Conservation (phyloP, 2,113 vertebrate species). For the Psilopsiagon aurifrons region DNA sequence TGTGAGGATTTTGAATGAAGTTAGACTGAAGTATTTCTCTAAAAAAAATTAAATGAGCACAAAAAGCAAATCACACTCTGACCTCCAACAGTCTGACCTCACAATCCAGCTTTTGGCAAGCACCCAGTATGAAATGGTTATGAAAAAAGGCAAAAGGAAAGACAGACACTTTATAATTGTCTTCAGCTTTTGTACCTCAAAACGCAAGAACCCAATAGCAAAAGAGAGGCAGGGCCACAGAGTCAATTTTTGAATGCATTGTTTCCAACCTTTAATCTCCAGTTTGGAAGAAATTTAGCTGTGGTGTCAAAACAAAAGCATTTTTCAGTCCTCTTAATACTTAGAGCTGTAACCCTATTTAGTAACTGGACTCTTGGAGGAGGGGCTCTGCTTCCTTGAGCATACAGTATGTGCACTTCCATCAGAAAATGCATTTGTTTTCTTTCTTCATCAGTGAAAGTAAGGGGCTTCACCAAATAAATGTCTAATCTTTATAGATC, state of each 20-base stretch:
- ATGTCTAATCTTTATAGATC: background rate
- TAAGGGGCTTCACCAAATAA: conserved; percentile 38
- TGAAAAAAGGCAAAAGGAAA: background rate
- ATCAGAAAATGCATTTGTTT: conserved; percentile 48
- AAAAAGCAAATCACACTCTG: background rate
- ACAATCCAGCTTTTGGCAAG: background rate
- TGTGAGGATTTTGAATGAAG: background rate
- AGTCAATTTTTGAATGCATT: background rate
- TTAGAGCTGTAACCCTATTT: background rate
- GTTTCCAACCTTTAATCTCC: background rate
- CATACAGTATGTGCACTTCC: conserved; percentile 59
- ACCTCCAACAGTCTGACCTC: background rate
- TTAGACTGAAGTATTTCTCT: background rate
- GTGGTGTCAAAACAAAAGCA: conserved; percentile 26
- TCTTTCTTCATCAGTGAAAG: conserved; percentile 28
- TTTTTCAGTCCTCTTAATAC: conserved; percentile 42
- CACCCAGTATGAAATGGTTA: background rate
- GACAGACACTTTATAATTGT: background rate
- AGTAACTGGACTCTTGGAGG: background rate
- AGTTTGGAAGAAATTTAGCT: background rate
- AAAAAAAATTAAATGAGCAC: background rate
- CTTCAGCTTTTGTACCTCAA: background rate
- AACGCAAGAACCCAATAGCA: background rate
- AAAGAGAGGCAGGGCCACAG: background rate
- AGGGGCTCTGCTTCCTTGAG: conserved; percentile 26